A percentile compares a stretch with the other conserved stretches of the same genome.
phyloP scores from a whole-genome alignment of 2,888 invertebrate species.

The Heliconius ismenius region DNA sequence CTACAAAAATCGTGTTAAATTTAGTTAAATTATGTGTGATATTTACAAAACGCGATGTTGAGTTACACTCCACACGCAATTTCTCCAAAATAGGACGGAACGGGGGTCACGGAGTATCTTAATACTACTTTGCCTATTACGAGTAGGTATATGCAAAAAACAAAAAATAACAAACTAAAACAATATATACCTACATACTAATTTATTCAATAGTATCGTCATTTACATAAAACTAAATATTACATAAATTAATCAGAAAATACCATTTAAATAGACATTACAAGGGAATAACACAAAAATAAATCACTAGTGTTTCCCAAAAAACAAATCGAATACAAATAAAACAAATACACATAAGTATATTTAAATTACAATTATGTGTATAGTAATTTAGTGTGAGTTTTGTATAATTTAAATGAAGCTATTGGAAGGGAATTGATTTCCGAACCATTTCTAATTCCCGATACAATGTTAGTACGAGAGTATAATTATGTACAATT shows the following conservation, averaged over 20 bases:
- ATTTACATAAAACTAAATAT: constrained; percentile 3
- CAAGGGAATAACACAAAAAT: neutral
- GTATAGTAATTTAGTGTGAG: constrained; percentile 7
- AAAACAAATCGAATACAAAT: constrained; percentile 3
- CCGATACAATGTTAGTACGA: constrained; percentile 50
- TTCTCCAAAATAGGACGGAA: too few relatives aligned
- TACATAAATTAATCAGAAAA: neutral
- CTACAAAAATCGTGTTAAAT: too few relatives aligned
- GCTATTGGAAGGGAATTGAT: constrained; percentile 16
- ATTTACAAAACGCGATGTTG: too few relatives aligned
- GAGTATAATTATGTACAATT: constrained; percentile 65
- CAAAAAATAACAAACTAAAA: too few relatives aligned
- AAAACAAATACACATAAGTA: neutral
- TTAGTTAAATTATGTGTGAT: too few relatives aligned
- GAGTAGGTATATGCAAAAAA: too few relatives aligned
- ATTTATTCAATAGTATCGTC: neutral
- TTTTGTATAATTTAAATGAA: constrained; percentile 19
- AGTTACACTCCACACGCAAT: too few relatives aligned
- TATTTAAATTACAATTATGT: constrained; percentile 11
- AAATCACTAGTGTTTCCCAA: neutral
- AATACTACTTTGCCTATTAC: too few relatives aligned
- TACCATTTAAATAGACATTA: constrained; percentile 13
- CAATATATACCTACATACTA: neutral
- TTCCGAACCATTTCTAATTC: constrained; percentile 29
- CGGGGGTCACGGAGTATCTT: too few relatives aligned